Percentiles rank a stretch among this genome's conserved stretches.
Conservation (phyloP, 2,113 vertebrate genomes). For the Morone saxatilis region DNA sequence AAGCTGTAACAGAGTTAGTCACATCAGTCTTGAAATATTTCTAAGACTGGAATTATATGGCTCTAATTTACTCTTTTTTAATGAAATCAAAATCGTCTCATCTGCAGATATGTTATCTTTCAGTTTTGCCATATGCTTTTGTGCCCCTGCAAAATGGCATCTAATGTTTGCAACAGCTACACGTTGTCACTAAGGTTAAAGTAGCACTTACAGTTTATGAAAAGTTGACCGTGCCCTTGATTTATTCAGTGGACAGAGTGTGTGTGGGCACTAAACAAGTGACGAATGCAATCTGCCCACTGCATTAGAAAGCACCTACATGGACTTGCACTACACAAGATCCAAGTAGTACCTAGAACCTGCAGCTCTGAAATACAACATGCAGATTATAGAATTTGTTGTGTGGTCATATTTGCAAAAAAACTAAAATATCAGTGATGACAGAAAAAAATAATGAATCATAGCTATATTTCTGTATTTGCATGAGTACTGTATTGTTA, state of each 20-base stretch:
- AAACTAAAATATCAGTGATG: background rate
- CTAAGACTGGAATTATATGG: background rate
- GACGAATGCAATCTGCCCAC: background rate
- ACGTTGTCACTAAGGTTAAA: background rate
- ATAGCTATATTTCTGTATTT: background rate
- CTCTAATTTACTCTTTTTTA: background rate
- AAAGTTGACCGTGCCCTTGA: constrained; percentile 10
- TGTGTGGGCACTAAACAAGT: constrained; percentile 15
- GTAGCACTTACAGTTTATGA: background rate
- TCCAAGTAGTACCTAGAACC: background rate
- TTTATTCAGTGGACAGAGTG: constrained; percentile 21
- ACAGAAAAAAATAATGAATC: background rate
- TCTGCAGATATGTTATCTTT: background rate
- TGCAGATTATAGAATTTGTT: background rate
- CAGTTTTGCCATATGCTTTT: background rate
- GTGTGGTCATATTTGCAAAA: background rate
- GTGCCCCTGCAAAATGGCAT: background rate
- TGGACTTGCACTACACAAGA: background rate
- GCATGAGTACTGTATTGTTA: background rate
- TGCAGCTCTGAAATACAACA: background rate
- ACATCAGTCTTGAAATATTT: background rate
- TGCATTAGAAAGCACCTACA: background rate
- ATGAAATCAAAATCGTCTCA: background rate
- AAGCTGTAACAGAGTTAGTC: background rate
- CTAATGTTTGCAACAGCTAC: background rate